Conservation (phyloP, 2,888 invertebrate species). For the Protodeltote pygarga region DNA sequence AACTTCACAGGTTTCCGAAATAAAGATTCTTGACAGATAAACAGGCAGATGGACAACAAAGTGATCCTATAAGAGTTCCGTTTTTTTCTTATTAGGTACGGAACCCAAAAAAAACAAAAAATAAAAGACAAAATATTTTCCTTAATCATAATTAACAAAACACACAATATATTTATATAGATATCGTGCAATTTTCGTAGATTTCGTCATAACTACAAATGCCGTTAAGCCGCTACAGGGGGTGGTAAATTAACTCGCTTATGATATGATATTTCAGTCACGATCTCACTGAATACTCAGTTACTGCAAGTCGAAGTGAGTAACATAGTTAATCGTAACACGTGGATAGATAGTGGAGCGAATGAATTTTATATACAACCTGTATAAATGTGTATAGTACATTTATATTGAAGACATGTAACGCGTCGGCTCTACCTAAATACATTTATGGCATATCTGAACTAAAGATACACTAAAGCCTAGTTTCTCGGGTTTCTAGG, state of each 20-base stretch:
- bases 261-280: constrained; percentile 75
- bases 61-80: too few relatives aligned
- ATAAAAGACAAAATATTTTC: too few relatives aligned
- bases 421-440: neutral
- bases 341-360: constrained; percentile 66
- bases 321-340: constrained; percentile 72
- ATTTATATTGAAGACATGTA: neutral
- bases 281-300: constrained; percentile 65
- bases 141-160: neutral
- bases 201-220: constrained; percentile 37
- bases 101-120: too few relatives aligned
- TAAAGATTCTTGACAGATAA: too few relatives aligned
- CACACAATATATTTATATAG: neutral
- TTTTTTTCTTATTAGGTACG: too few relatives aligned
- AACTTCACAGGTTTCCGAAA: too few relatives aligned
- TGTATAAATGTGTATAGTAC: constrained; percentile 28
- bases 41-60: too few relatives aligned
- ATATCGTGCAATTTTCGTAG: constrained; percentile 17
- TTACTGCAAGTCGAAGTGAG: constrained; percentile 60
- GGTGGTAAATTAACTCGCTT: constrained; percentile 65
- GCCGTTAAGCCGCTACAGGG: constrained; percentile 17
- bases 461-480: too few relatives aligned
- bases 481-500: too few relatives aligned
- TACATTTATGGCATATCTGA: too few relatives aligned
- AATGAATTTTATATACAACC: constrained; percentile 41